Base-by-base conservation (phyloP, 1,140 invertebrate species). In the Dufourea novaeangliae region DNA sequence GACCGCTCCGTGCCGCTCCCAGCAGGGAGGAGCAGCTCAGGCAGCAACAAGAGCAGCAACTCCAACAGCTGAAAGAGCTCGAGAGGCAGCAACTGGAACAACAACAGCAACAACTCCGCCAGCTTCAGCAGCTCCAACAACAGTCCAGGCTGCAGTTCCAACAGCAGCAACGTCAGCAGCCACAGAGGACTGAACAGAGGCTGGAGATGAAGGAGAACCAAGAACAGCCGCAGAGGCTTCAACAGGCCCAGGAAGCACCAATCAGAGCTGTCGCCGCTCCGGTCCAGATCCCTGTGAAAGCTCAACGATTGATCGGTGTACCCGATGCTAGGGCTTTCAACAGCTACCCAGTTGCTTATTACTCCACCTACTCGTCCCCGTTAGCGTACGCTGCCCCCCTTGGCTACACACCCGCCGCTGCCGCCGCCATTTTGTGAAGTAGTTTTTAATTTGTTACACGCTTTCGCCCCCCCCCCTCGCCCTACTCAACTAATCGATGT, bases 321-420 rank as follows among this genome's bases (percentile, higher is more conserved):
- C 83, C 87, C 20, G 70, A 71, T 8, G 80, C 82, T 50, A 83
- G 34, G 46, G 78, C 84, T 8, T 32, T 88, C 32, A 78, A 87
- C 37, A 76, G 88, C 22, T 91, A 92, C 69, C 83, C 91, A 25
- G 57, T 44, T 4, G 37, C 67, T 11, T 76, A 76, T 7, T 50
- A 57, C 27, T 20, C 27, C 4, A 57, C 27, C 17, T 57, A 57
- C 27, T 29, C 54, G 7, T 32, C 29, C 17, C 54, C 54, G 7
- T 7, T 57, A 14, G 54, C 54, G 4, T 57, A 32, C 27, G 54
- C 46, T 8, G 46, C 46, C 20, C 46, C 46, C 7, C 17, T 50
- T 6, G 87, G 89, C 1, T 91, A 90, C 29, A 84, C 88, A 7
- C 82, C 89, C 5, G 86, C 89, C 29, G 71, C 88, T 22, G 39